Evolutionary conservation across 1,140 invertebrate species (phyloP), one percentile per base, ranked within the genome.

Genomic region (Globodera ellingtonae): DNA sequence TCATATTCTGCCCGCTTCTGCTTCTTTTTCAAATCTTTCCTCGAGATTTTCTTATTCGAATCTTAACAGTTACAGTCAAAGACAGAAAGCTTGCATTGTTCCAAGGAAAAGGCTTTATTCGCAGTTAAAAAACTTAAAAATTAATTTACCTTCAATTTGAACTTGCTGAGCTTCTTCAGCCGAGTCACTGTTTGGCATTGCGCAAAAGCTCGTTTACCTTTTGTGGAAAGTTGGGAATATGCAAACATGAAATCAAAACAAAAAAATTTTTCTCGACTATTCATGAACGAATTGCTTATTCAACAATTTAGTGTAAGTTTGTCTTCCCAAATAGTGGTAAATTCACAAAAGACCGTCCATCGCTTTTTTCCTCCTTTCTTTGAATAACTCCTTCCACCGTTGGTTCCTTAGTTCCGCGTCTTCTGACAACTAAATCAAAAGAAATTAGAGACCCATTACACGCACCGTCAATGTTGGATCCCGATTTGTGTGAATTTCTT

Each of bases 21-120:
- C 74, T 95, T 86, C 89, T 97, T 97, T 88, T 97, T 97, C 86
- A 95, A 94, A 87, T 98, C 95, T 90, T 97, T 98, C 35, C 35
- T 86, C 96, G 94, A 13, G 94, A 95, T 69, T 97, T 35, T 87
- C 90, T 96, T 88, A 85, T 87, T 92, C 47, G 74, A 6, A 24
- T 69, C 65, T 62, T 2, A 62, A 52, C 50, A n/a, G 81, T 74
- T 80, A 59, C 80, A 86, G 35, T 21, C 6, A 1, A 44, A 67
- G n/a, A 7, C 66, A 44, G 35, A 8, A 35, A 24, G 24, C 24
- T 24, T 24, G 24, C 24, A 24, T 24, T 24, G 24, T 24, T 24
- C 24, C 24, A 24, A 24, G 24, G 24, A 24, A 24, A 24, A 24
- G 24, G 24, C 24, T 21, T 44, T 67, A 10, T 67, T 67, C 5